phyloP scores from a whole-genome alignment of 2,113 vertebrate genomes.

The Semnornis frantzii region DNA sequence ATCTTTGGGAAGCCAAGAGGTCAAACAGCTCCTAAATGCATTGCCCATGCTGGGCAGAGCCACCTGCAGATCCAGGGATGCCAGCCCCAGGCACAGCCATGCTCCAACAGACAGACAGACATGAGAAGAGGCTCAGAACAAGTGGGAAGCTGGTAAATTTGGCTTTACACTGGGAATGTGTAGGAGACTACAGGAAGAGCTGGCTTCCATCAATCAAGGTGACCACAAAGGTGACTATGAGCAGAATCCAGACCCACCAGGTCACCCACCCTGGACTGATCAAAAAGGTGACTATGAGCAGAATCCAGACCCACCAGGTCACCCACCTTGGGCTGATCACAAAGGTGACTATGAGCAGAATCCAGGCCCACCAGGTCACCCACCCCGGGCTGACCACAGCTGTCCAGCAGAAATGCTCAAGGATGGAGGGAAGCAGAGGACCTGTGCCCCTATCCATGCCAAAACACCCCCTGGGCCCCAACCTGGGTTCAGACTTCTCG shows the following conservation, averaged over 20 bases:
- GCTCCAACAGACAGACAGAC: neutral
- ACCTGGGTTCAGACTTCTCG: neutral
- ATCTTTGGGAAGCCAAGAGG: neutral
- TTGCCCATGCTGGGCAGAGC: neutral
- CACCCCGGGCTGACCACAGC: neutral
- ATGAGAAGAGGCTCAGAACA: accelerated
- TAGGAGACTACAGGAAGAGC: neutral
- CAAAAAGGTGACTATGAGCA: neutral
- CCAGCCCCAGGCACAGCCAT: neutral
- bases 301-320: neutral
- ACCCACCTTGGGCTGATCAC: neutral
- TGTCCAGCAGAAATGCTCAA: neutral
- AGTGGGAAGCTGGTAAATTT: neutral
- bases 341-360: too few species aligned
- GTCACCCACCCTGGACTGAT: neutral
- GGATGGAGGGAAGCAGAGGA: neutral
- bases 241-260: neutral
- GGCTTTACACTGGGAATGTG: neutral
- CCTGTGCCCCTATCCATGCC: neutral
- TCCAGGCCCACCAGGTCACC: neutral
- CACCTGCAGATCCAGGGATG: neutral
- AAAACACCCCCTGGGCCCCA: neutral
- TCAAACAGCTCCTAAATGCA: neutral
- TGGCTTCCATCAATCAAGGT: neutral
- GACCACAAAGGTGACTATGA: neutral